Evolutionary conservation across 2,797 vertebrate genomes (phyloP).

Genomic region (Scleropages formosus): DNA sequence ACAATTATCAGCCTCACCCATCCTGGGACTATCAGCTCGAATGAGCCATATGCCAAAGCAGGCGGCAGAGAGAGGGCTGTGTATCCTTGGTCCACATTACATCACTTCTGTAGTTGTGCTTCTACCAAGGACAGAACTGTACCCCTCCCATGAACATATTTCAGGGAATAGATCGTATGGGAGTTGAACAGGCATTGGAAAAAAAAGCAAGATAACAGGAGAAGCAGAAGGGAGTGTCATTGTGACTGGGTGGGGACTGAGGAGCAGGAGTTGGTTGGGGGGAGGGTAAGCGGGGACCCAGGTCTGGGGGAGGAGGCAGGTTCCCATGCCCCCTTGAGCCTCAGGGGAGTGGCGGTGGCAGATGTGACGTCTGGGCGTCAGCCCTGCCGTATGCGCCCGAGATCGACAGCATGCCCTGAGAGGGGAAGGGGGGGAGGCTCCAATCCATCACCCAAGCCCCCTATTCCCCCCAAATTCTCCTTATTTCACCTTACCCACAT

Average conservation of each 20-base stretch:
- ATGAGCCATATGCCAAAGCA: slow-evolving; percentile 22
- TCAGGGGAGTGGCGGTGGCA: slow-evolving; percentile 65
- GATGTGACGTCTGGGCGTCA: slow-evolving; percentile 66
- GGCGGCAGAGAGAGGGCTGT: neutral
- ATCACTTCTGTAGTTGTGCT: neutral
- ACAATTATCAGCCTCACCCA: slow-evolving; percentile 18
- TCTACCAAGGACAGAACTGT: neutral
- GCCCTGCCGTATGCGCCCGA: slow-evolving; percentile 43
- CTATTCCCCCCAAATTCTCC: neutral
- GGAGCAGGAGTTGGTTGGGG: neutral
- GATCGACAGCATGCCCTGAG: slow-evolving; percentile 18
- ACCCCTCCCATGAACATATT: neutral
- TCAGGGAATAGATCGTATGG: neutral
- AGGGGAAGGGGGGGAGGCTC: slow-evolving; percentile 17
- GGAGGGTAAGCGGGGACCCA: neutral
- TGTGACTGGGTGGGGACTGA: neutral
- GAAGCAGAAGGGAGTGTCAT: neutral
- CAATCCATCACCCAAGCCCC: slow-evolving; percentile 40
- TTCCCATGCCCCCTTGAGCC: slow-evolving; percentile 58
- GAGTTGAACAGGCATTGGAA: neutral
- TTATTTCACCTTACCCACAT: neutral
- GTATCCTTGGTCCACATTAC: neutral
- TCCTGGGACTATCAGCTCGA: slow-evolving; percentile 2
- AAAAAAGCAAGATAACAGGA: neutral
- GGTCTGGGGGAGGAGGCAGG: neutral